These are phyloP conservation scores for Lasiurus cinereus DNA, from an alignment of 2,113 vertebrate genomes.

Conservation along the genomic window DNA sequence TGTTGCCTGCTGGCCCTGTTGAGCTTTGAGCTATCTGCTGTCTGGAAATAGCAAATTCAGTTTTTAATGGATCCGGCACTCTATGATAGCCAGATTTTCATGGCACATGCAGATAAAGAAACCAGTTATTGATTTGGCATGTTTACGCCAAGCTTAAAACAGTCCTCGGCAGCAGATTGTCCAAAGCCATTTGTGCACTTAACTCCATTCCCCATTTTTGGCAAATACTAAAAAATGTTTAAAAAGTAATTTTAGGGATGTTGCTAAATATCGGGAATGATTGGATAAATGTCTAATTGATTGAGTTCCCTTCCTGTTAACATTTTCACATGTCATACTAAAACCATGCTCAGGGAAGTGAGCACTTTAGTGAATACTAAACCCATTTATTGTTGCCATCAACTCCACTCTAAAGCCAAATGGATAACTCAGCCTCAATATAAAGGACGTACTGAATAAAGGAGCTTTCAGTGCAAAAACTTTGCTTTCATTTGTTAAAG, in stretches of 20 bases:
- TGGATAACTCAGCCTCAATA: neutral
- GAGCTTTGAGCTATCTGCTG: slow-evolving; percentile 78
- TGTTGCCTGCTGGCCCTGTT: slow-evolving; percentile 76
- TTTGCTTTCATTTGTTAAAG: neutral
- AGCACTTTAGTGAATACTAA: neutral
- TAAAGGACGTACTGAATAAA: neutral
- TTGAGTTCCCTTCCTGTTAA: neutral
- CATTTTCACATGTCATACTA: neutral
- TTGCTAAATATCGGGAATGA: slow-evolving; percentile 68
- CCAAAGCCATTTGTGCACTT: slow-evolving; percentile 82
- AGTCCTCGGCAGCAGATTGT: slow-evolving; percentile 81
- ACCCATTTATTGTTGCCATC: neutral
- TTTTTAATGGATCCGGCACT: slow-evolving; percentile 82
- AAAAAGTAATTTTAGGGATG: slow-evolving; percentile 65
- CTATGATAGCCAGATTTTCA: slow-evolving; percentile 72
- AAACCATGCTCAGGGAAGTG: neutral
- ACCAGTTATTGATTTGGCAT: slow-evolving; percentile 72
- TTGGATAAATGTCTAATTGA: neutral
- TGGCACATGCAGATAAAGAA: slow-evolving; percentile 76
- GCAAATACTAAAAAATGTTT: slow-evolving; percentile 79
- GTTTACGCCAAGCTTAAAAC: slow-evolving; percentile 73
- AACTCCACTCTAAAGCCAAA: neutral
- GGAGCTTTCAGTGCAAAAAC: neutral
- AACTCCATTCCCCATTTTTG: slow-evolving; percentile 75
- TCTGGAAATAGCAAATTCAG: slow-evolving; percentile 82